Conservation (phyloP, 2,113 vertebrate genomes). For the Pogonocichla stellata region DNA sequence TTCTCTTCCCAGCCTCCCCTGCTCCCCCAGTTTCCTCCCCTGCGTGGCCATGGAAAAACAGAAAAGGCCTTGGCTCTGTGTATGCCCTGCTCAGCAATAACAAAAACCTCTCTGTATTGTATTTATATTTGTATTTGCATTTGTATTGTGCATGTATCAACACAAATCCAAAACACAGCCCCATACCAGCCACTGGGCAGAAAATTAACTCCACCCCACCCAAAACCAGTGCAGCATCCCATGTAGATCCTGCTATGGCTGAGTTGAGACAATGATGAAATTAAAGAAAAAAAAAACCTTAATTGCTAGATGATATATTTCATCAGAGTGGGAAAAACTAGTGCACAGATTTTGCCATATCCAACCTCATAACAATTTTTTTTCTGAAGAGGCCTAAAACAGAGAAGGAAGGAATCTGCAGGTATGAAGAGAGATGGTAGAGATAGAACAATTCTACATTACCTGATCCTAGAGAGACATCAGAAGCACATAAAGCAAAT, state of each 20-base stretch:
- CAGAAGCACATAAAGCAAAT: background rate
- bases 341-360: background rate
- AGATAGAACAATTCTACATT: background rate
- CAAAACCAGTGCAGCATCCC: background rate
- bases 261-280: background rate
- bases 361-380: background rate
- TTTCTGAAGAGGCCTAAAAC: background rate
- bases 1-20: background rate
- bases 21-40: rapidly evolving
- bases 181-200: background rate
- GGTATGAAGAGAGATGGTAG: background rate
- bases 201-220: background rate
- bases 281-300: background rate
- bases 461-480: background rate
- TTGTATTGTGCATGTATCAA: background rate
- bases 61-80: background rate
- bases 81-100: background rate
- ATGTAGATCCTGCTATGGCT: background rate
- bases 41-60: rapidly evolving
- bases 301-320: background rate
- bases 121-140: no score
- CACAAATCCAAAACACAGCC: background rate
- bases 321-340: background rate
- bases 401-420: background rate
- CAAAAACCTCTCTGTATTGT: background rate